These are phyloP conservation scores for Malacosoma neustria DNA, from an alignment of 2,888 invertebrate species.

Conservation along the genomic window DNA sequence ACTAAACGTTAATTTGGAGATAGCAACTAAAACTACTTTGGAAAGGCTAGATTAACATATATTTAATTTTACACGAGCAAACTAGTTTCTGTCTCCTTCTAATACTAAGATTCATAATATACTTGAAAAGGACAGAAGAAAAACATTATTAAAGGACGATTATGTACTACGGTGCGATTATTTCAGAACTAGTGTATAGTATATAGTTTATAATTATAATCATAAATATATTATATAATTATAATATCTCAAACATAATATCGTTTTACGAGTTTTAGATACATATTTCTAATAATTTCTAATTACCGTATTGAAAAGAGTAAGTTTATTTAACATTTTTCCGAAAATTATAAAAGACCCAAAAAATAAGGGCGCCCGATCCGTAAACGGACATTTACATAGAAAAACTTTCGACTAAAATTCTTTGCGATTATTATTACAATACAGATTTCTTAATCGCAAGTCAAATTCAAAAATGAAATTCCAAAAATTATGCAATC, in stretches of 20 bases:
- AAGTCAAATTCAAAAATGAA: no score
- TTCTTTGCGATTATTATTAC: no score
- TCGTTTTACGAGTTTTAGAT: constrained; percentile 35
- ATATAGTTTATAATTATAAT: constrained; percentile 12
- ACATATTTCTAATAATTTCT: constrained; percentile 3
- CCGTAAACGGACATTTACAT: no score
- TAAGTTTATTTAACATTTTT: no score
- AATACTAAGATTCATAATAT: not conserved
- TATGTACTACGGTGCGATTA: constrained; percentile 43
- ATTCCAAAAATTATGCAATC: no score
- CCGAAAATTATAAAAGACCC: no score
- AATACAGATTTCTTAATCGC: no score
- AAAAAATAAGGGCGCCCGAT: no score
- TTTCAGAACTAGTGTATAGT: constrained; percentile 32
- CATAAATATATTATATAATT: constrained; percentile 22
- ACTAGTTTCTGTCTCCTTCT: not conserved
- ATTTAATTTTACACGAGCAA: no score
- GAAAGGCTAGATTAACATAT: constrained; percentile 22
- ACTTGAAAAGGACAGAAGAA: not conserved
- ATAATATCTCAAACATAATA: constrained; percentile 60
- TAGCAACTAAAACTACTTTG: constrained; percentile 37
- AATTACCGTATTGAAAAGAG: no score
- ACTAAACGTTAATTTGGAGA: constrained; percentile 35
- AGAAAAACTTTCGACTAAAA: no score
- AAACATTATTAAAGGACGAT: not conserved